A percentile compares a stretch with the other conserved stretches of the same genome.
Conservation (phyloP, 2,888 invertebrate species). For the Luperina nickerlii region DNA sequence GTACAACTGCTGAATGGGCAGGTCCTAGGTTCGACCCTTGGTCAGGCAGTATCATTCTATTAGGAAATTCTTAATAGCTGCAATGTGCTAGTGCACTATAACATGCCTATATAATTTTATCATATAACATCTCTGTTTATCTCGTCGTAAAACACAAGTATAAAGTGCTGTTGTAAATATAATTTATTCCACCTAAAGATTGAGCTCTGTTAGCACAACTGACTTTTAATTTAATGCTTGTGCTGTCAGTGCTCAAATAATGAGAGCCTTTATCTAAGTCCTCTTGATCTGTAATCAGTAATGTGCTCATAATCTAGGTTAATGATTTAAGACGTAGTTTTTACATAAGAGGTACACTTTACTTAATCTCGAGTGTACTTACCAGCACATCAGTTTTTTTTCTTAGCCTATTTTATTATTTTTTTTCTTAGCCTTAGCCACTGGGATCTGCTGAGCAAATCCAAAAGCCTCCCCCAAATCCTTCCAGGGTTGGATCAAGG, state of each 20-base stretch:
- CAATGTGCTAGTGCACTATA: background rate
- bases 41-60: background rate
- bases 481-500: too few species aligned
- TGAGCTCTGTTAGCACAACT: background rate
- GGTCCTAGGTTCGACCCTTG: background rate
- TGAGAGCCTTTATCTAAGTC: constrained; percentile 35
- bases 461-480: too few species aligned
- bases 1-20: background rate
- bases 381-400: background rate
- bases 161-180: background rate
- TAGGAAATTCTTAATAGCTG: background rate
- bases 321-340: constrained; percentile 6
- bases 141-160: background rate
- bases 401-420: background rate
- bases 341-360: constrained; percentile 7
- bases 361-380: background rate
- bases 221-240: background rate
- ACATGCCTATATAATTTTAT: background rate
- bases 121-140: background rate
- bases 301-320: constrained; percentile 28
- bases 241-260: constrained; percentile 30
- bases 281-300: constrained; percentile 18
- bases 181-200: background rate
- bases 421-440: background rate
- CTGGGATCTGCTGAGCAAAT: too few species aligned